Percentiles rank a stretch among this genome's conserved stretches.
Conservation (phyloP, 2,797 vertebrate species). For the Cirrhinus molitorella region DNA sequence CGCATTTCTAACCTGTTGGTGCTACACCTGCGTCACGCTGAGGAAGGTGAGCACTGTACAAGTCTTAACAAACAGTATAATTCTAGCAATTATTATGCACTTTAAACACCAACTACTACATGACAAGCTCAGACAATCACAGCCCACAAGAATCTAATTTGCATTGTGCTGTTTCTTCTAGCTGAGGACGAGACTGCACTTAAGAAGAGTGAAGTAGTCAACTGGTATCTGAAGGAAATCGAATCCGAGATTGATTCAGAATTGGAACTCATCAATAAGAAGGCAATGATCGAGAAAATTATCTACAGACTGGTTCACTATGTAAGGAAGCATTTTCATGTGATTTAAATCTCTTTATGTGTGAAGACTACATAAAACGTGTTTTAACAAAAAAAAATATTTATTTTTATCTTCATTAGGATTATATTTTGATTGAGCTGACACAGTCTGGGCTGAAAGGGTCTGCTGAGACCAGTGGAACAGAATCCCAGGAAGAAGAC, state of each 20-base stretch:
- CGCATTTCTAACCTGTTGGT: slow-evolving; percentile 96
- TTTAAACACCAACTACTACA: not conserved
- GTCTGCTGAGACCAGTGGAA: slow-evolving; percentile 74
- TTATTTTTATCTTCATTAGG: slow-evolving; percentile 75
- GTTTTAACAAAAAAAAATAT: not conserved
- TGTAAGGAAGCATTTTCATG: slow-evolving; percentile 75
- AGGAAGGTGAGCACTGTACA: slow-evolving; percentile 83
- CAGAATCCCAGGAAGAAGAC: slow-evolving; percentile 81
- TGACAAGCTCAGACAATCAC: not conserved
- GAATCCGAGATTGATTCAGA: slow-evolving; percentile 98
- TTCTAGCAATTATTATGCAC: not conserved
- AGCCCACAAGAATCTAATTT: not conserved
- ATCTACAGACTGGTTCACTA: slow-evolving; percentile 94
- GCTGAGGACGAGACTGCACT: slow-evolving; percentile 91
- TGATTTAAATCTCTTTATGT: not conserved
- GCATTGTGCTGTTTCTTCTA: slow-evolving; percentile 62
- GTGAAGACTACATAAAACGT: not conserved
- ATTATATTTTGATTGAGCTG: slow-evolving; percentile 96
- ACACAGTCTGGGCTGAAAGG: slow-evolving; percentile 88
- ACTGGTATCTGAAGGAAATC: slow-evolving; percentile 98
- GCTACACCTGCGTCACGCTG: slow-evolving; percentile 89
- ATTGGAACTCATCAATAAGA: slow-evolving; percentile 92
- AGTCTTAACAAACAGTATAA: not conserved
- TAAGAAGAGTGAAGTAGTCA: slow-evolving; percentile 91
- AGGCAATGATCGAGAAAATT: slow-evolving; percentile 96